Percentiles rank a stretch among this genome's conserved stretches.
phyloP scores from a whole-genome alignment of 2,888 invertebrate species.

The Heliothis peltigera region DNA sequence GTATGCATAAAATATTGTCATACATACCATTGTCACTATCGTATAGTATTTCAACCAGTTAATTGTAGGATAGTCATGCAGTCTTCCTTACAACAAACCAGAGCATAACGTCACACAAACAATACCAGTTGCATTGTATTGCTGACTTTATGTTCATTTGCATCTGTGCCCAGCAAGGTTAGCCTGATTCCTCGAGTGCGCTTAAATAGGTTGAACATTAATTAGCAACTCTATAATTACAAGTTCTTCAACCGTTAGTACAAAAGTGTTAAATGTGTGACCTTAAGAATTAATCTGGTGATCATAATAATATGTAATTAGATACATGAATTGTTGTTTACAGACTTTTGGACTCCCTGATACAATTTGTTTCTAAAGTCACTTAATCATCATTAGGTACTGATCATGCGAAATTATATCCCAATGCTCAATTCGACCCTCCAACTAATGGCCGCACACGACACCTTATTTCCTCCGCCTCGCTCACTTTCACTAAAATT shows the following conservation, averaged over 20 bases:
- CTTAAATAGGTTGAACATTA: conserved; percentile 1
- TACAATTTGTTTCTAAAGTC: background rate
- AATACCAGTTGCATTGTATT: conserved; percentile 2
- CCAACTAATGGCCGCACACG: background rate
- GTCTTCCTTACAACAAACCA: conserved; percentile 22
- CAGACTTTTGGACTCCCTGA: background rate
- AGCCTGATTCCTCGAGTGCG: conserved; percentile 2
- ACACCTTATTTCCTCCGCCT: conserved; percentile 1
- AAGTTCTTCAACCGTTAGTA: background rate
- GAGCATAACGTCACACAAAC: conserved; percentile 37
- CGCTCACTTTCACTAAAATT: conserved; percentile 49
- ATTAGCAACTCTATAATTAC: conserved; percentile 3
- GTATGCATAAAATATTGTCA: background rate
- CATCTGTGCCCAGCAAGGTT: background rate
- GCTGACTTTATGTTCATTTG: background rate
- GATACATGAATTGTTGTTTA: background rate
- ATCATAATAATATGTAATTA: background rate
- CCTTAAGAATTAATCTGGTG: background rate
- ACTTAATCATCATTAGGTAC: background rate
- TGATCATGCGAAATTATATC: background rate
- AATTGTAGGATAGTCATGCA: conserved; percentile 5
- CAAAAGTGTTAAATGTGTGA: background rate
- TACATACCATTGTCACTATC: no score
- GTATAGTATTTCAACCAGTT: conserved; percentile 15
- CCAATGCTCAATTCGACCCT: background rate